Base-by-base conservation (phyloP, 2,113 vertebrate genomes). In the Platichthys stellatus region DNA sequence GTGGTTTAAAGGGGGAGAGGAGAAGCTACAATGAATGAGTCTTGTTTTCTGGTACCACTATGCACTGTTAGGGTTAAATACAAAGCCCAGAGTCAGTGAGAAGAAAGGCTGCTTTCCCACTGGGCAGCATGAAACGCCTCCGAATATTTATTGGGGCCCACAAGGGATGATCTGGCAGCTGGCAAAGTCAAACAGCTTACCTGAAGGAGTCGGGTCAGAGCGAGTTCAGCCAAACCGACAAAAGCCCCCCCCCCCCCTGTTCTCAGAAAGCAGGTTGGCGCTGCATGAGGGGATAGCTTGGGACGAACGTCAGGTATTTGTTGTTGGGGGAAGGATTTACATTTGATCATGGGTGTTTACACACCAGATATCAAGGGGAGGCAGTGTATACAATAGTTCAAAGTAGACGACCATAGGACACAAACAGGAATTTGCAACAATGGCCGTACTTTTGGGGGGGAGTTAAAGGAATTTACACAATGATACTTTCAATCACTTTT, bases 181-280 rank as follows among this genome's bases (percentile, higher is more conserved):
- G 82, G 84, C 72, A 80, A 81, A 80, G 80, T 89, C 82, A 81
- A 86, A 86, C 60, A 77, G 68, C 82, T 88, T 78, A 89, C 87
- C 84, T 90, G 63, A 88, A 82, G 49, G 58, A 81, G 66, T 51
- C 40, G 21, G 89, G 83, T 78, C 87, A 76, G 51, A 28, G 28
- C 8, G 45, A 89, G 80, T 86, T 87, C 80, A 90, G 75, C 69
- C 58, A 51, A 26, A 69, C 57, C 72, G 62, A 83, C 13, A 81
- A 60, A 63, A 57, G 26, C 23, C 23, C 51, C 2, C 24, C 24
- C 0, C 26, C 26, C 23, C 23, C 59, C 43, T 24, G 13, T 62
- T 49, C 80, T 78, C 31, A 62, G 73, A 78, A 69, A 54, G 35
- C 11, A 28, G 66, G 68, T 78, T 62, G 74, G 64, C 23, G 64